Evolutionary conservation across 92 coral and sea anemone species (phyloP), one percentile per base, ranked within the genome.

Genomic region (Porites divaricata): DNA sequence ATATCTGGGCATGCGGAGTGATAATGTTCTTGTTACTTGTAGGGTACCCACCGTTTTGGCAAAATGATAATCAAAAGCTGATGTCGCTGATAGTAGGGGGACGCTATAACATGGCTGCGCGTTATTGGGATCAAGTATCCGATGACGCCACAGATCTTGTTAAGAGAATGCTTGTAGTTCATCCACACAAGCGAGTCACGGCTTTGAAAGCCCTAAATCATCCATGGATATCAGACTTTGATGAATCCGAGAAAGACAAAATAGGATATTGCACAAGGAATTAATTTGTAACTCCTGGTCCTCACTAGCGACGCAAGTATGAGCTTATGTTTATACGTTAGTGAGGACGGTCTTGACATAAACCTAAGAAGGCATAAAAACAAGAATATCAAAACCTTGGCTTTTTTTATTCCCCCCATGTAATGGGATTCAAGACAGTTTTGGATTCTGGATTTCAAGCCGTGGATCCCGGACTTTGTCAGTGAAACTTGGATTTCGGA

Each of bases 41-140:
- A 19, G 99, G 99, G 4, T 87, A 93, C 57, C 99, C 99, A 50
- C 99, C 99, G 11, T 96, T 96, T 80, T 96, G 99, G 99, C 81
- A 90, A 20, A 94, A 85, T 25, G 87, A 91, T 57, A 90, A 91
- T 66, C 89, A 90, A 75, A 89, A 88, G 78, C 81, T 96, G 86
- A 89, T 96, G 57, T 86, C 90, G 11, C 76, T 93, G 16, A 93
- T 94, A 20, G 93, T 94, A 15, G 88, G 92, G 54, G 96, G 98
- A 50, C 92, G 91, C 67, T 93, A 88, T 59, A 85, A 89, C 22
- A 76, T 93, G 61, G 76, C 90, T 7, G 61, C 91, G 26, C 81
- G 85, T 1, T 90, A 90, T 49, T 90, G 93, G 93, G 82, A 87
- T 17, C 77, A 85, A 23, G 90, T 93, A 19, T 92, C 99, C 0